Evolutionary conservation across 2,113 vertebrate genomes (phyloP).

Genomic region (Pomatorhinus ruficollis): DNA sequence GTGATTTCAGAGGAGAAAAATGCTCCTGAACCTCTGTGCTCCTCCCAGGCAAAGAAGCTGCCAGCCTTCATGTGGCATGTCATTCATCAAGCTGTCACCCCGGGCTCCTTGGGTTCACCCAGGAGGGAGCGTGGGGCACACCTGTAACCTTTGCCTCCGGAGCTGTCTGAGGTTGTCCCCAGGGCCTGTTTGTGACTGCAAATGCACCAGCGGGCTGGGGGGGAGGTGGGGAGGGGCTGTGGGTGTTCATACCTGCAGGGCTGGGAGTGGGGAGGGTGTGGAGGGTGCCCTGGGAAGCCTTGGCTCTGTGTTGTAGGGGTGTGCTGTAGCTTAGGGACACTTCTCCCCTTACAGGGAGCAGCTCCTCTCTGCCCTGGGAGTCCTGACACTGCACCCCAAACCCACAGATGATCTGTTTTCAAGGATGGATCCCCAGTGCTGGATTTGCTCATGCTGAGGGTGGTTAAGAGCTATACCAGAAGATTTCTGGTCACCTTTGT

Average conservation of each 20-base stretch:
- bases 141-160: slow-evolving; percentile 41
- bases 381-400: neutral
- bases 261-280: accelerated
- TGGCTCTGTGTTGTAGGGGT: accelerated
- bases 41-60: slow-evolving; percentile 55
- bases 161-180: neutral
- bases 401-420: accelerated
- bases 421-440: neutral
- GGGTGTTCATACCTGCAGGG: neutral
- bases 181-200: neutral
- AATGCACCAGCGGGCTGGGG: neutral
- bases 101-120: neutral
- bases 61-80: slow-evolving; percentile 49
- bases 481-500: neutral
- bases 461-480: neutral
- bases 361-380: neutral
- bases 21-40: slow-evolving; percentile 33
- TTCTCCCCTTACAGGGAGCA: accelerated
- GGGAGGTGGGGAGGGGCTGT: neutral
- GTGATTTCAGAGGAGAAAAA: slow-evolving; percentile 68
- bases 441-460: neutral
- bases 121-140: neutral
- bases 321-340: accelerated
- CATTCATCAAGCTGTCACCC: slow-evolving; percentile 53
- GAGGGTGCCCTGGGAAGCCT: neutral